Base-by-base conservation (phyloP, 1,140 invertebrate species). In the Drosophila serrata region DNA sequence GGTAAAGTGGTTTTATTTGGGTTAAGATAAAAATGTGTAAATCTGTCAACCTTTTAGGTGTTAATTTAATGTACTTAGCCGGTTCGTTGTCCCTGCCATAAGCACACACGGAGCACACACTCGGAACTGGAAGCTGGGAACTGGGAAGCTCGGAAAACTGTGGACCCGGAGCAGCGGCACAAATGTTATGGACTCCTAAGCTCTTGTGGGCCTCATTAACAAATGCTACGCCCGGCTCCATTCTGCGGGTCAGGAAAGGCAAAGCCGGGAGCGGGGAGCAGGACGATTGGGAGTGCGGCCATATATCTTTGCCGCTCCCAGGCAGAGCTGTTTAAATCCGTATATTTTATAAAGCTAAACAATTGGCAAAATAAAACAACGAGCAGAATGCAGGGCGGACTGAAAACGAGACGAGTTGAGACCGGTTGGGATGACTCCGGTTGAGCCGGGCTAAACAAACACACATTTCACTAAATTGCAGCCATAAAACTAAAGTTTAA, bases 401-500 rank as follows among this genome's bases (percentile, higher is more conserved):
- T 64, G 39, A 35, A 63, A 45, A 39, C 62, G 63, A 68, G 59
- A 75, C 60, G 59, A 56, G 51, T 19, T 45, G 51, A 72, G 67
- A 43, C 57, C 46, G 33, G 46, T 55, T 37, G 51, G 60, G 73
- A 74, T 61, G 69, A 74, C 56, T 63, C 42, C 58, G 58, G 58
- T 45, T 37, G 51, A 75, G 74, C 63, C 37, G 35, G 61, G 73
- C 55, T 81, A 77, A 70, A 60, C 63, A 82, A 75, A 63, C 80
- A 75, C 33, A 84, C 81, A 90, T 88, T 88, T 90, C 69, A 87
- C 62, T 79, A 88, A 88, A 88, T 88, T 88, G 86, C 81, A 85
- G 81, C 78, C 62, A 88, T 88, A 90, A 88, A 88, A 88, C 85
- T 88, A 90, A 90, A 88, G 74, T 88, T 88, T 90, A 88, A 88